Base-by-base conservation (phyloP, 2,888 invertebrate genomes). In the Caenorhabditis virilis region DNA sequence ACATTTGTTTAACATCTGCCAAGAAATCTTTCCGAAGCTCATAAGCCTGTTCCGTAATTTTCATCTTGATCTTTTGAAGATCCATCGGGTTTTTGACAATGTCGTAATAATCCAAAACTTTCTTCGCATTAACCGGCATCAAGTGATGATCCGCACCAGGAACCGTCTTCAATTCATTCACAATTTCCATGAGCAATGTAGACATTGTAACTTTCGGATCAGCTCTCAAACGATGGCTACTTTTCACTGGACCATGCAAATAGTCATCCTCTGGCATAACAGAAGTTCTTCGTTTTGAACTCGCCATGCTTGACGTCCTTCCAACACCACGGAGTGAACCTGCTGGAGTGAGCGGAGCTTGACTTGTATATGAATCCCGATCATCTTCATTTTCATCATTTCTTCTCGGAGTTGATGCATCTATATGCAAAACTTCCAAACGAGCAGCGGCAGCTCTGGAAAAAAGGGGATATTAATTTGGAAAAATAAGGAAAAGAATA, bases 81-180 rank as follows among this genome's bases (percentile, higher is more conserved):
- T 98, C 97, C 93, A 98, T 97, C 0, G 98, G 98, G 56, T 91
- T 88, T 42, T 89, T 89, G 22, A 98, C 89, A 56, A 95, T 92
- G 72, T 90, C 89, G 83, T 93, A 91, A 85, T 99, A 99, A 84
- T 97, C 97, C 0, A 92, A 91, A 7, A 95, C 94, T 56, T 62
- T 51, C 87, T 95, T 95, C 13, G 90, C 89, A 86, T 92, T 95
- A 27, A 98, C 97, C 1, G 97, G 95, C 80, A 91, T 90, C 74
- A 94, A 86, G 85, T 98, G 97, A 0, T 92, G 92, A 76, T 91
- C 91, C 2, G 85, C 84, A 83, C 95, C 93, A 0, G 92, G 92
- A 84, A 95, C 85, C 78, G 91, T 91, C 43, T 95, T 87, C 88
- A 98, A 89, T 82, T 95, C 92, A 42, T 62, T 72, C 25, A 78